A percentile compares a stretch with the other conserved stretches of the same genome.
These are phyloP conservation scores for Osmoderma eremita DNA, from an alignment of 2,888 invertebrate species.

Conservation along the genomic window DNA sequence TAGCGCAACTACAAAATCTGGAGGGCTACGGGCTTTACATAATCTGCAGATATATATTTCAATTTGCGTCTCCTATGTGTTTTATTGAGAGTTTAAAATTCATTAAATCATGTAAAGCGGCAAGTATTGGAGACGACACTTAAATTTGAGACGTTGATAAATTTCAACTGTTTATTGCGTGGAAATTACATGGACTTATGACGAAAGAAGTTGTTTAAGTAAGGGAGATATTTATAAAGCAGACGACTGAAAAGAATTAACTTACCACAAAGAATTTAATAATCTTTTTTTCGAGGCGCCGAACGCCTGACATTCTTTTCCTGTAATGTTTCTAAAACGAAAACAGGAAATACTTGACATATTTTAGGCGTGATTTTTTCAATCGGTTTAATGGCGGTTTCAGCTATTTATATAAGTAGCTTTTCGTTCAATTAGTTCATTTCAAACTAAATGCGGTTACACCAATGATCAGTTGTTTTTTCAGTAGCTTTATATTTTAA, in stretches of 20 bases:
- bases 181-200: no score
- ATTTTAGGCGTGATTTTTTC: conserved; percentile 10
- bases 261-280: conserved; percentile 5
- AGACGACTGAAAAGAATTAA: neutral
- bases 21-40: neutral
- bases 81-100: neutral
- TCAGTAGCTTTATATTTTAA: no score
- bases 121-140: neutral
- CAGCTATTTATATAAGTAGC: neutral
- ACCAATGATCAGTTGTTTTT: no score
- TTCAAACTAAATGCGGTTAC: no score
- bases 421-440: neutral
- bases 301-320: conserved; percentile 20
- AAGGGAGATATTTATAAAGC: no score
- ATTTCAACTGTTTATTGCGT: no score
- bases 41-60: neutral
- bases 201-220: no score
- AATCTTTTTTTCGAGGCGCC: neutral
- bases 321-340: neutral
- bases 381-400: conserved; percentile 13
- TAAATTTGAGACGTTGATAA: no score
- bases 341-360: conserved; percentile 25
- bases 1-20: conserved; percentile 40
- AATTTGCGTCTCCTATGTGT: neutral
- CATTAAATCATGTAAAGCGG: neutral